Base-by-base conservation (phyloP, 2,797 vertebrate species). In the Helostoma temminkii region DNA sequence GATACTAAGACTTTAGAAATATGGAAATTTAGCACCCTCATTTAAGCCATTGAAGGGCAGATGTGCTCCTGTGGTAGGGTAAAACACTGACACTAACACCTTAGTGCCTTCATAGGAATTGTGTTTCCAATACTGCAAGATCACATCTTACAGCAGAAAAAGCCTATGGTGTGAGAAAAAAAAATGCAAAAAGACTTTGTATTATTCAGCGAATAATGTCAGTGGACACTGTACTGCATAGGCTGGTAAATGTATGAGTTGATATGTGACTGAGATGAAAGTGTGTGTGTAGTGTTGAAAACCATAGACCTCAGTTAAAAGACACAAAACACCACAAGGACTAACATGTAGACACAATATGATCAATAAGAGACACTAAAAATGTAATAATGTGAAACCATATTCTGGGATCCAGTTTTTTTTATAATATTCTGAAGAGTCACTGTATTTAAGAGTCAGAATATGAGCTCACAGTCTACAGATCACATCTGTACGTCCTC, bases 401-500 rank as follows among this genome's bases (percentile, higher is more conserved):
- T n/a, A 18, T 8, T 11, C 25, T 16, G 6, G 26, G n/a, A n/a
- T n/a, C n/a, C n/a, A n/a, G n/a, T n/a, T 48, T 47, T 36, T 24
- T 19, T 24, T 15, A 19, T 8, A 6, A 8, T 25, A 9, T 11
- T 9, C 37, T 43, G 2, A 47, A 56, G 2, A 41, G 14, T 57
- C 18, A 2, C 11, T 15, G 18, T 32, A 4, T 45, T 42, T 16
- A 2, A 19, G 22, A 26, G 11, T 59, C 8, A 48, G 49, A 57
- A 39, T 36, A 1, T 47, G 66, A 70, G 42, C 19, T 30, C 12
- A 5, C 4, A 19, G 15, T 63, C 52, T 57, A 24, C 69, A 53
- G 37, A 37, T 28, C 37, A 11, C 50, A 57, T 84, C 37, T 78
- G 45, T 47, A 45, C 52, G n/a, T 71, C 45, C 25, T 71, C 26